Percentiles rank a stretch among this genome's conserved stretches.
Conservation (phyloP, 1,140 invertebrate species). For the Littorina saxatilis region DNA sequence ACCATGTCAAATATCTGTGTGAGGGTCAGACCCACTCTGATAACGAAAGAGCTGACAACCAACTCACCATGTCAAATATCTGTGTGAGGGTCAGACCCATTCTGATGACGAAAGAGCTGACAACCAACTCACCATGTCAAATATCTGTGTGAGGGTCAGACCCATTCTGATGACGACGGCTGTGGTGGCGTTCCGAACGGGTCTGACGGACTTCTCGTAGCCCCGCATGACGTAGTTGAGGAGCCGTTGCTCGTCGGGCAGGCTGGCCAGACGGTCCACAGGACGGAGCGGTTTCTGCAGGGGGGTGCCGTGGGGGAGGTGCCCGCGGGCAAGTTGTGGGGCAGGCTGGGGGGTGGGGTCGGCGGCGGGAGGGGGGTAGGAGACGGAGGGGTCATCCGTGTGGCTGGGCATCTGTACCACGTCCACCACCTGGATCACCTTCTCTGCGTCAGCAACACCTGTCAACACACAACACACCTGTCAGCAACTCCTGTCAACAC, state of each 20-base stretch:
- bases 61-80: too few species aligned
- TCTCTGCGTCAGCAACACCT: constrained; percentile 23
- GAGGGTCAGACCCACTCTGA: too few species aligned
- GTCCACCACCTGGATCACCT: constrained; percentile 38
- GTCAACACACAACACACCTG: background rate
- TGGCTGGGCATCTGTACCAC: constrained; percentile 15
- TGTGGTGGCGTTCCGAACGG: constrained; percentile 79
- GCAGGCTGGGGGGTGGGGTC: background rate
- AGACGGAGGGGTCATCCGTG: background rate
- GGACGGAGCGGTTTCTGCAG: background rate
- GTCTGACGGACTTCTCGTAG: constrained; percentile 79
- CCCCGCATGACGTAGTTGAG: constrained; percentile 78
- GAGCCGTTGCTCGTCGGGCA: constrained; percentile 78
- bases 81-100: too few species aligned
- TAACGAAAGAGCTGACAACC: too few species aligned
- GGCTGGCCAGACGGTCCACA: constrained; percentile 8
- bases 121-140: constrained; percentile 73
- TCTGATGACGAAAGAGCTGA: too few species aligned
- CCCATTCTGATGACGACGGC: constrained; percentile 79
- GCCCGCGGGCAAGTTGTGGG: too few species aligned
- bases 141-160: constrained; percentile 81
- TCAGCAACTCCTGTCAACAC: too few species aligned
- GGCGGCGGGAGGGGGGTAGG: constrained; percentile 4
- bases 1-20: too few species aligned
- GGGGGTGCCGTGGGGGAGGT: background rate